These are phyloP conservation scores for Delichon dasypus DNA, from an alignment of 2,797 vertebrate genomes.

Conservation along the genomic window DNA sequence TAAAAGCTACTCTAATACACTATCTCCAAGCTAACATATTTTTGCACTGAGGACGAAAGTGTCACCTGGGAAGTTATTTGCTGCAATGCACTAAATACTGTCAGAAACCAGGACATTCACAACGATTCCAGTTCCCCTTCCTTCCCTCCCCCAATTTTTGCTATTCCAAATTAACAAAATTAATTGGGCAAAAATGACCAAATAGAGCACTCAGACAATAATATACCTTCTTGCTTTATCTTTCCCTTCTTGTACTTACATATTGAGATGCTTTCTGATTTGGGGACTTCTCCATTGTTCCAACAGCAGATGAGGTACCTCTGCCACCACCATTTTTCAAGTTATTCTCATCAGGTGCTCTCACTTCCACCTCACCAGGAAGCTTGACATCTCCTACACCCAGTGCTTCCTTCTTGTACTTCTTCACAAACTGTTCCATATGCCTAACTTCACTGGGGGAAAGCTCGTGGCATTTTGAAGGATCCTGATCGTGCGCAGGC, in stretches of 20 bases:
- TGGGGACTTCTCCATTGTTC: slow-evolving; percentile 73
- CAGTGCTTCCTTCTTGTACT: slow-evolving; percentile 93
- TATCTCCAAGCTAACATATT: background rate
- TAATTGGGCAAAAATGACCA: background rate
- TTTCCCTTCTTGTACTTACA: slow-evolving; percentile 79
- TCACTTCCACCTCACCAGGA: slow-evolving; percentile 82
- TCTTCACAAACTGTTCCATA: slow-evolving; percentile 96
- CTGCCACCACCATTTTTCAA: slow-evolving; percentile 73
- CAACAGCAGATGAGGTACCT: slow-evolving; percentile 75
- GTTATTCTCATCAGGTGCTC: slow-evolving; percentile 27
- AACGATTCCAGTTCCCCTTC: background rate
- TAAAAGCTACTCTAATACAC: background rate
- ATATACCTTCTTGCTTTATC: background rate
- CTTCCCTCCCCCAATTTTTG: background rate
- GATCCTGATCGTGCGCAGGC: slow-evolving; percentile 97
- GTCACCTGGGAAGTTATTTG: background rate
- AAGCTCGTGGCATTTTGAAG: slow-evolving; percentile 92
- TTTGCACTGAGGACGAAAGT: background rate
- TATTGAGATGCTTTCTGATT: slow-evolving; percentile 75
- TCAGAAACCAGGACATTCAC: background rate
- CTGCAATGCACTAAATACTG: background rate
- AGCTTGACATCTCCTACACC: slow-evolving; percentile 91
- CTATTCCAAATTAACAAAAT: background rate
- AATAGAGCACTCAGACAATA: background rate
- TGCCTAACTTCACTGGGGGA: slow-evolving; percentile 89